These are phyloP conservation scores for Stenchaetothrips biformis DNA, from an alignment of 2,888 invertebrate genomes.

Conservation along the genomic window DNA sequence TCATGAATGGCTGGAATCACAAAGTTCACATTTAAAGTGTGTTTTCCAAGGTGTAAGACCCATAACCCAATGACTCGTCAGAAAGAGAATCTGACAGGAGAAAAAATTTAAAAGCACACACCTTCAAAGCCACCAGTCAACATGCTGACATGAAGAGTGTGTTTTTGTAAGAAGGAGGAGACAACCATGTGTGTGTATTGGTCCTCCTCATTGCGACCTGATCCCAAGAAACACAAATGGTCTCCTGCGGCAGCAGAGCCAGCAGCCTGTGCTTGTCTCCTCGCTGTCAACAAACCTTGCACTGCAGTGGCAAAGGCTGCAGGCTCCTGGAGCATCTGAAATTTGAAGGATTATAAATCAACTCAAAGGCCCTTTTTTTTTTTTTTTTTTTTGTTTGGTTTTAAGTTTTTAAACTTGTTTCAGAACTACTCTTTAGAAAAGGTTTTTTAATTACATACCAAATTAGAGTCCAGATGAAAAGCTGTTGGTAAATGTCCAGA, in stretches of 20 bases:
- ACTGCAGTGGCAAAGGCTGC: constrained; percentile 91
- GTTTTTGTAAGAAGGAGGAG: constrained; percentile 90
- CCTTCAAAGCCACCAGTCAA: constrained; percentile 82
- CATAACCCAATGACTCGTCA: neutral
- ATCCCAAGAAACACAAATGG: constrained; percentile 88
- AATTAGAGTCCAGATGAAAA: constrained; percentile 94
- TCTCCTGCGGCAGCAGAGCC: constrained; percentile 83
- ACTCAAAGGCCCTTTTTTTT: neutral
- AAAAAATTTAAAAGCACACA: constrained; percentile 29
- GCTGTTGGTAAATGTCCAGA: constrained; percentile 95
- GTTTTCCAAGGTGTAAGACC: neutral
- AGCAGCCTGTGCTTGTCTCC: constrained; percentile 78
- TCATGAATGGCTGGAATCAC: constrained; percentile 42
- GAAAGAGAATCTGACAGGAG: neutral
- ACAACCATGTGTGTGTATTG: constrained; percentile 98
- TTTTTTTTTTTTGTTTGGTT: neutral
- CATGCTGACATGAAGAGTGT: constrained; percentile 87
- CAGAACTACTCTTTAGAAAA: neutral
- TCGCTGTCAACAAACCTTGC: constrained; percentile 84
- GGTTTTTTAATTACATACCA: constrained; percentile 51
- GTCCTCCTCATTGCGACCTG: constrained; percentile 89
- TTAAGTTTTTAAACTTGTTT: neutral
- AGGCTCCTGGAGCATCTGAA: constrained; percentile 92
- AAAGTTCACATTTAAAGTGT: neutral
- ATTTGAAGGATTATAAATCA: neutral